Evolutionary conservation across 2,888 invertebrate genomes (phyloP).

Genomic region (Drosophila peninsularis): DNA sequence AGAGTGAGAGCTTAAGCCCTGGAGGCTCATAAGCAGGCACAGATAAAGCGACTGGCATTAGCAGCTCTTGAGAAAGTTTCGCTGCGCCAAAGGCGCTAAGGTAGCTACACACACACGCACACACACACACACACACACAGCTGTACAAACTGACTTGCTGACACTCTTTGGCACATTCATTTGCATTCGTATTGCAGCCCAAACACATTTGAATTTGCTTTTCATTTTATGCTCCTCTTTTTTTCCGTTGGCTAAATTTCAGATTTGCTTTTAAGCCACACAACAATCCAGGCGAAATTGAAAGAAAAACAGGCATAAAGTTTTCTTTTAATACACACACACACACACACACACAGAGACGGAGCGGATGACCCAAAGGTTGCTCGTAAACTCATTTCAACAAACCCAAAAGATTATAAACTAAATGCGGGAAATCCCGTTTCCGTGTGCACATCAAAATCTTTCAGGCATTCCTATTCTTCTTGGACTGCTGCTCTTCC

Average conservation of each 20-base stretch:
- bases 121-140: no score
- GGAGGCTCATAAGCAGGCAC: conserved; percentile 57
- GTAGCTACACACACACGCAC: conserved; percentile 26
- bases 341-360: not conserved
- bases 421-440: conserved; percentile 51
- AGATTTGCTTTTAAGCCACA: conserved; percentile 28
- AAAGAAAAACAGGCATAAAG: conserved; percentile 1
- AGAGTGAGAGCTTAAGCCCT: conserved; percentile 49
- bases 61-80: conserved; percentile 73
- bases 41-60: conserved; percentile 71
- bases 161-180: conserved; percentile 44
- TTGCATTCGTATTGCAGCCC: conserved; percentile 55
- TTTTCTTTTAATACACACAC: conserved; percentile 2
- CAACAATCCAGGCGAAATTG: conserved; percentile 34
- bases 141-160: conserved; percentile 16
- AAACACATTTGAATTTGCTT: conserved; percentile 2
- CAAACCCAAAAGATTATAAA: conserved; percentile 44
- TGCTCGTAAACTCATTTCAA: conserved; percentile 49
- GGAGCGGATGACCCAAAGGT: conserved; percentile 16
- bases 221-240: not conserved
- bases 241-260: conserved; percentile 43
- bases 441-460: conserved; percentile 45
- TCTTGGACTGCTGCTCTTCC: not conserved
- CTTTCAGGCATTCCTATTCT: conserved; percentile 8
- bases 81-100: conserved; percentile 59